phyloP scores from a whole-genome alignment of 2,888 invertebrate species.

The Ichneumoninae sp. region DNA sequence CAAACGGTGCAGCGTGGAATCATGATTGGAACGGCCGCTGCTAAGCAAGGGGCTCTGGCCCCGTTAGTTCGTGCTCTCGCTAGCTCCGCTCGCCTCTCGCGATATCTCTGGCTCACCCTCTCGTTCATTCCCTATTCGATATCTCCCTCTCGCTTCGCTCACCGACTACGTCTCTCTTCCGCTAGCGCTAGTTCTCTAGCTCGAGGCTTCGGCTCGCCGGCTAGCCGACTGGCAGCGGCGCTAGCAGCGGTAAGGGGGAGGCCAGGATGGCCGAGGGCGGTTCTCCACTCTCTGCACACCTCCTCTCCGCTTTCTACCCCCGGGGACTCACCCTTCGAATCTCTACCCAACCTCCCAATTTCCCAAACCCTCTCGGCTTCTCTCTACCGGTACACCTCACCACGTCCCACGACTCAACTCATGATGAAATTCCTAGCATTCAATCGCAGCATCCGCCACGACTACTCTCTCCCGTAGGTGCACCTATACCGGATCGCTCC shows the following conservation, averaged over 20 bases:
- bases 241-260: slow-evolving; percentile 44
- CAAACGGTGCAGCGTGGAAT: slow-evolving; percentile 84
- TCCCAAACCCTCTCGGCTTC: slow-evolving; percentile 54
- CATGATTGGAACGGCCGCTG: slow-evolving; percentile 84
- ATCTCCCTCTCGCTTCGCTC: background rate
- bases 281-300: slow-evolving; percentile 68
- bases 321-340: slow-evolving; percentile 70
- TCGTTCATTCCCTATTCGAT: slow-evolving; percentile 76
- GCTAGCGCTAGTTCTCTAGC: slow-evolving; percentile 48
- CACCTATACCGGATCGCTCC: slow-evolving; percentile 74
- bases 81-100: slow-evolving; percentile 63
- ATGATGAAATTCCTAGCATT: slow-evolving; percentile 85
- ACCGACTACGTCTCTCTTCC: background rate
- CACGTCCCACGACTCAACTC: slow-evolving; percentile 84
- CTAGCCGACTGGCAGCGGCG: slow-evolving; percentile 71
- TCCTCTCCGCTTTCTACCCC: slow-evolving; percentile 58
- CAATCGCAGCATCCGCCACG: slow-evolving; percentile 83
- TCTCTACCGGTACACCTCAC: slow-evolving; percentile 72
- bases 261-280: slow-evolving; percentile 70
- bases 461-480: slow-evolving; percentile 73
- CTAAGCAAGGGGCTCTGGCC: slow-evolving; percentile 83
- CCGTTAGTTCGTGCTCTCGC: slow-evolving; percentile 77
- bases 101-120: slow-evolving; percentile 68
- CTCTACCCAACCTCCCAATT: slow-evolving; percentile 61
- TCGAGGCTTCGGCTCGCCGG: slow-evolving; percentile 59